Evolutionary conservation across 2,797 vertebrate species (phyloP).

Genomic region (Erpetoichthys calabaricus): DNA sequence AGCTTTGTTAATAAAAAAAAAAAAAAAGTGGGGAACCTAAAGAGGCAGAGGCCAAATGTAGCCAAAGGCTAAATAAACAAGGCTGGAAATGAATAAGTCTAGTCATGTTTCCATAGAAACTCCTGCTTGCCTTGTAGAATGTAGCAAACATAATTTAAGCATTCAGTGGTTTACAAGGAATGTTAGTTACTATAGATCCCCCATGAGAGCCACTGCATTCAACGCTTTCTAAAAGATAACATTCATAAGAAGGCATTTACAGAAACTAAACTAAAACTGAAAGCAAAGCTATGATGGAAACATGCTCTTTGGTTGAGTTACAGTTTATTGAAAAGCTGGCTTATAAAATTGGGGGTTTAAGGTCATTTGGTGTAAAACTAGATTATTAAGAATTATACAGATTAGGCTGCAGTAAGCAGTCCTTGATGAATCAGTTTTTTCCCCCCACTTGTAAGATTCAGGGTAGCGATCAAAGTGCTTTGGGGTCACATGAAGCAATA

Average conservation of each 20-base stretch:
- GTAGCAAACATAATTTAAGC: slow-evolving; percentile 41
- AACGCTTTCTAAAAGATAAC: slow-evolving; percentile 1
- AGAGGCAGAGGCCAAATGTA: background rate
- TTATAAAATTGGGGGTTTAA: too few species aligned
- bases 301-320: background rate
- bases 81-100: slow-evolving; percentile 36
- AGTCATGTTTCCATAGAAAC: slow-evolving; percentile 49
- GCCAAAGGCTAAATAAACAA: slow-evolving; percentile 3
- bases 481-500: too few species aligned
- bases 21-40: background rate
- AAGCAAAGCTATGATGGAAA: background rate
- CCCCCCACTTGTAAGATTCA: too few species aligned
- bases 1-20: too few species aligned
- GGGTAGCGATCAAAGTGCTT: too few species aligned
- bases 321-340: too few species aligned
- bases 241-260: background rate
- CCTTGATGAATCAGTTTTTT: too few species aligned
- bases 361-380: too few species aligned
- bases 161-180: slow-evolving; percentile 29
- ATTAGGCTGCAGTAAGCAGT: too few species aligned
- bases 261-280: background rate
- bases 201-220: slow-evolving; percentile 4
- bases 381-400: too few species aligned
- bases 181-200: slow-evolving; percentile 1
- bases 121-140: slow-evolving; percentile 40